These are phyloP conservation scores for Escarpia spicata DNA, from an alignment of 2,888 invertebrate species.

Conservation along the genomic window DNA sequence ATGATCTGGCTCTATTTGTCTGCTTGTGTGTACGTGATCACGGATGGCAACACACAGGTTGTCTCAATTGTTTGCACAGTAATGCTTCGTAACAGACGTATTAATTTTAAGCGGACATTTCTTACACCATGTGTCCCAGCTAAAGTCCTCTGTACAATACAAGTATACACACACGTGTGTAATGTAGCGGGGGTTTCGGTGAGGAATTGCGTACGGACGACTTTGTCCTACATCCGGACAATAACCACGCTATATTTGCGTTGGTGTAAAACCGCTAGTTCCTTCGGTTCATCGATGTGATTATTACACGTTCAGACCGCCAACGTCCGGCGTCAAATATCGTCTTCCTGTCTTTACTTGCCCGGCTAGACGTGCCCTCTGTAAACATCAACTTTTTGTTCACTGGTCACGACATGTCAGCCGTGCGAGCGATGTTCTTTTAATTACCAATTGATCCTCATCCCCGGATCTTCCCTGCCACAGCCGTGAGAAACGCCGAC, in stretches of 20 bases:
- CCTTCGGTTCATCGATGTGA: neutral
- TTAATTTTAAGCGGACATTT: too few species aligned
- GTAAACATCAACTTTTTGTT: neutral
- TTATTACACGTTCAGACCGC: neutral
- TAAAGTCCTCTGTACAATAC: too few species aligned
- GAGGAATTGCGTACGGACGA: neutral
- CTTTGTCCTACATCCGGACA: neutral
- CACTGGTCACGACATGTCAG: neutral
- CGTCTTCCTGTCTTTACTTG: neutral
- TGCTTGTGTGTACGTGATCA: too few species aligned
- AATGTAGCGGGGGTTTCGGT: neutral
- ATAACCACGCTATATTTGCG: neutral
- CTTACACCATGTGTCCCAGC: too few species aligned
- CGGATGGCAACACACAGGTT: too few species aligned
- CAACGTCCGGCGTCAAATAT: neutral
- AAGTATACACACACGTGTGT: neutral
- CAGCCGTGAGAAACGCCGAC: neutral
- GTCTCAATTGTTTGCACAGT: too few species aligned
- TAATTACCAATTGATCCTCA: neutral
- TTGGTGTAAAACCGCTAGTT: neutral
- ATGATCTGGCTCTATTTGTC: too few species aligned
- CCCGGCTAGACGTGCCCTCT: neutral
- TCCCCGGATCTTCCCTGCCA: neutral
- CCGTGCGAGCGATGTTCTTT: neutral
- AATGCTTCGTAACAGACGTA: too few species aligned